Base-by-base conservation (phyloP, 2,797 vertebrate species). In the Babyrousa celebensis region DNA sequence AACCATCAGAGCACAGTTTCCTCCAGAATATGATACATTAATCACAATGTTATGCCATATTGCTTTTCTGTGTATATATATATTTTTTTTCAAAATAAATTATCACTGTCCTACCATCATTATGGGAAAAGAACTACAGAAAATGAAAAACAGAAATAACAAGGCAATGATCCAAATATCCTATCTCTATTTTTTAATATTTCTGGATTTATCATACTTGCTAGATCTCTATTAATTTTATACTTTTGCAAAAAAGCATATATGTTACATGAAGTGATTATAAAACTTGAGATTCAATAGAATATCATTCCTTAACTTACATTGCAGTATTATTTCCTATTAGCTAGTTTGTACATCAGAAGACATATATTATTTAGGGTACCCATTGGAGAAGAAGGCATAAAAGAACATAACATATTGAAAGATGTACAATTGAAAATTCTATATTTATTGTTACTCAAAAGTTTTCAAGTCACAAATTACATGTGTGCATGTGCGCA, bases 1-100 rank as follows among this genome's bases (percentile, higher is more conserved):
- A 32, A 60, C 14, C 18, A 91, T 56, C 16, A 94, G 71, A 91
- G 11, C 14, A 95, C 52, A 82, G 60, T 54, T 82, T 85, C 25
- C 52, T 32, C 43, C 40, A 72, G 52, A 65, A 82, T 74, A 78
- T 72, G 36, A 79, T 43, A 58, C 89, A 90, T 95, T 96, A 88
- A 91, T 85, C 87, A 6, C 14, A 92, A 70, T 11, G 0, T 4
- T 71, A 89, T 2, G 32, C 27, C 43, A 62, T 10, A 80, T 11
- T 62, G 72, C 14, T 96, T 95, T 96, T 86, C 91, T 79, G 71
- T 12, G 88, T 23, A 54, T 29, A 48, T 48, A 48, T 48, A 6
- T 36, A 36, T 80, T 4, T 54, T 92, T 88, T 29, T 89, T 40
- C 12, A 96, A 89, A 96, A 92, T 32, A 20, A 96, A 95, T 93